phyloP scores from a whole-genome alignment of 2,888 invertebrate species.

The Plebejus argus region DNA sequence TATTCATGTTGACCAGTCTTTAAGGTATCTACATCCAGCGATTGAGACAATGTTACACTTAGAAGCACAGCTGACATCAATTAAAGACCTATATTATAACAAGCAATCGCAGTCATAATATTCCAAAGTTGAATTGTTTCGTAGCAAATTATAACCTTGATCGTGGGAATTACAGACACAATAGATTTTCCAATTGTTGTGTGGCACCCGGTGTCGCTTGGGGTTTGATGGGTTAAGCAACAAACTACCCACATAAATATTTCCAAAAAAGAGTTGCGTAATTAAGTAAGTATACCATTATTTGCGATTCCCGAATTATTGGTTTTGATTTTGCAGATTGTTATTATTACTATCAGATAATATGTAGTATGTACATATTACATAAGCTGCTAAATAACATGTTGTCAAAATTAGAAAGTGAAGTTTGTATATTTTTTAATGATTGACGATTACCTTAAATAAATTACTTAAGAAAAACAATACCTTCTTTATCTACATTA shows the following conservation, averaged over 20 bases:
- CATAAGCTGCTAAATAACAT: too few relatives aligned
- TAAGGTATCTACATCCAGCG: background rate
- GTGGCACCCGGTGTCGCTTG: too few relatives aligned
- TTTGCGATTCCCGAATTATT: background rate
- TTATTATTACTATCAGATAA: background rate
- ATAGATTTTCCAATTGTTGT: too few relatives aligned
- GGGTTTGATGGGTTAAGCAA: too few relatives aligned
- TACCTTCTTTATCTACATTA: too few relatives aligned
- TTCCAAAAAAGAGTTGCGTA: background rate
- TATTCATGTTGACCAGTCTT: constrained; percentile 19
- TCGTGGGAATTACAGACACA: too few relatives aligned
- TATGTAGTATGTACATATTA: too few relatives aligned
- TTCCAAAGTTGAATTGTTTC: background rate
- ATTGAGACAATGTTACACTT: constrained; percentile 5
- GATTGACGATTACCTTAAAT: too few relatives aligned
- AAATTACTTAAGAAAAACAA: too few relatives aligned
- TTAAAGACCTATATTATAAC: background rate
- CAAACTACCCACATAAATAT: background rate
- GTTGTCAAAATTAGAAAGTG: background rate
- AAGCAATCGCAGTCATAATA: constrained; percentile 18
- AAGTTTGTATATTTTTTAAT: too few relatives aligned
- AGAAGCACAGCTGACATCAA: background rate
- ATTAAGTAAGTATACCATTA: background rate
- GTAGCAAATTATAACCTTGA: background rate
- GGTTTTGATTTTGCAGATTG: background rate